Conservation (phyloP, 2,113 vertebrate genomes). For the Brachypodius melanocephalos region DNA sequence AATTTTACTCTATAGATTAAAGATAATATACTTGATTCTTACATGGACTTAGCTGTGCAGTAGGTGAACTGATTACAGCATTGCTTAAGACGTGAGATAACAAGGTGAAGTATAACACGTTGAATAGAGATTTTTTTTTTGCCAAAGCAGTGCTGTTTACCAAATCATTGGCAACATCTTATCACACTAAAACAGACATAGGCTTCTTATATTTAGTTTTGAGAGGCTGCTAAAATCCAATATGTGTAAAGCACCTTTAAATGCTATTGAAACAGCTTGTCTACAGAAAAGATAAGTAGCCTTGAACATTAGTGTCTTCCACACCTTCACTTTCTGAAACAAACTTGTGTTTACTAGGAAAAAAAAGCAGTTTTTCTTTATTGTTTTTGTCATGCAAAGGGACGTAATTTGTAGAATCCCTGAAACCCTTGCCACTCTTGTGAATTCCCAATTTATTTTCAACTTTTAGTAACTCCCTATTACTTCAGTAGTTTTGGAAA, state of each 20-base stretch:
- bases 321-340: background rate
- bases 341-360: background rate
- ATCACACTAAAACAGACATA: slow-evolving; percentile 44
- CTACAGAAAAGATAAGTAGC: background rate
- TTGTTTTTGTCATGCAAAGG: background rate
- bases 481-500: background rate
- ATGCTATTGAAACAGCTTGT: slow-evolving; percentile 1
- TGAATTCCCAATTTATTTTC: background rate
- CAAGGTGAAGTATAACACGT: background rate
- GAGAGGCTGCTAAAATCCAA: slow-evolving; percentile 22
- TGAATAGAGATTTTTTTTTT: background rate
- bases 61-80: background rate
- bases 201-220: slow-evolving; percentile 23
- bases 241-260: background rate
- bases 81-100: background rate
- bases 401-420: background rate
- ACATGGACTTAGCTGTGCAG: background rate
- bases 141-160: background rate
- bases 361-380: background rate
- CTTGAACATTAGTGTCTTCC: background rate
- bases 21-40: background rate
- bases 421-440: background rate
- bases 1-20: background rate
- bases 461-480: background rate
- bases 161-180: slow-evolving; percentile 34